These are phyloP conservation scores for Corvus moneduloides DNA, from an alignment of 2,113 vertebrate species.

Conservation along the genomic window DNA sequence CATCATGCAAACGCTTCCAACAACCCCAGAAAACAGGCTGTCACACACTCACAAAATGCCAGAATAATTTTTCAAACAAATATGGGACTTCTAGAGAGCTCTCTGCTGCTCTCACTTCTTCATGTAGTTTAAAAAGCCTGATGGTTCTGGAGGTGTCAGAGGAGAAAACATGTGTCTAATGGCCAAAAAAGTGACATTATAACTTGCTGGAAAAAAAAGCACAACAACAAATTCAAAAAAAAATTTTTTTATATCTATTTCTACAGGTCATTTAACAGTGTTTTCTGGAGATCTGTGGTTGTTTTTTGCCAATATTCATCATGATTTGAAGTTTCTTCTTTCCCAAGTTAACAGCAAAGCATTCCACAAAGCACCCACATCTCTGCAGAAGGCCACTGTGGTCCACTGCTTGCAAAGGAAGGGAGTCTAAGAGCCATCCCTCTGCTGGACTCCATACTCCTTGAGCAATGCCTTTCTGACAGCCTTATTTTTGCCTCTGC, in stretches of 20 bases:
- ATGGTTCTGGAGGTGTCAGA: background rate
- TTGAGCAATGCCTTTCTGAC: background rate
- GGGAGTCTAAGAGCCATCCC: background rate
- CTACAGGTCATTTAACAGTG: background rate
- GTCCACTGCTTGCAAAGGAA: background rate
- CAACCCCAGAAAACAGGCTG: background rate
- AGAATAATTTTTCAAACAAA: background rate
- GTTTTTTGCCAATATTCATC: background rate
- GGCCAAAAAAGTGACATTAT: background rate
- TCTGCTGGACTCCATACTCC: background rate
- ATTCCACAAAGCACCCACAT: background rate
- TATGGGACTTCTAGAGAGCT: background rate
- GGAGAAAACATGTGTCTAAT: background rate
- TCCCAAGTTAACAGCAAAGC: background rate
- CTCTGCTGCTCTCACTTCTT: background rate
- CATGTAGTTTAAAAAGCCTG: background rate
- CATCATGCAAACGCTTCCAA: accelerated
- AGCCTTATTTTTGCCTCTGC: background rate
- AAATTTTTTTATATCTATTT: background rate
- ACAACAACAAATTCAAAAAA: background rate
- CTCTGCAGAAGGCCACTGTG: background rate
- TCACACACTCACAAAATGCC: background rate
- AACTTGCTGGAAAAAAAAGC: background rate
- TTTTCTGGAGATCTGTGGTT: background rate
- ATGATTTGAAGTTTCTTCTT: background rate